phyloP scores from a whole-genome alignment of 2,797 vertebrate species.

The Lemur catta region DNA sequence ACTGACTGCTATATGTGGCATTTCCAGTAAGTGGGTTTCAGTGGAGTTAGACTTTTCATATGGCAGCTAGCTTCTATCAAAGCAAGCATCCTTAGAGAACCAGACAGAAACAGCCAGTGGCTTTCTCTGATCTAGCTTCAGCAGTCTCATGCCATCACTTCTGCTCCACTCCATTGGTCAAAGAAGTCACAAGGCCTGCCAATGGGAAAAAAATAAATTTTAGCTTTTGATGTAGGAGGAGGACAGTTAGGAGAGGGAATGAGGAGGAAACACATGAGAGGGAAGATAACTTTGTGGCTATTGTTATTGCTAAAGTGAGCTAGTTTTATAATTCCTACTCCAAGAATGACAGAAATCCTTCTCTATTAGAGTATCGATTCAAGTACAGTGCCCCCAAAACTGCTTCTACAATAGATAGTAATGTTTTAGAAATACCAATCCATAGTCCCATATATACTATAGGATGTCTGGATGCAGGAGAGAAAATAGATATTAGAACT shows the following conservation, averaged over 20 bases:
- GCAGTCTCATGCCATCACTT: neutral
- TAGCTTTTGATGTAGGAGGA: neutral
- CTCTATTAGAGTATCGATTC: neutral
- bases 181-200: neutral
- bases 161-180: neutral
- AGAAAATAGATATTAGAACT: neutral
- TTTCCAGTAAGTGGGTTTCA: neutral
- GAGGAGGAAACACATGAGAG: neutral
- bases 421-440: neutral
- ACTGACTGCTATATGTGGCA: neutral
- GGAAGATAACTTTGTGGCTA: neutral
- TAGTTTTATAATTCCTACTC: neutral
- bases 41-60: neutral
- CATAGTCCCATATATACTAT: neutral
- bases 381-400: neutral
- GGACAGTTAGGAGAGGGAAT: neutral
- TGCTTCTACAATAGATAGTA: neutral
- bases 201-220: neutral
- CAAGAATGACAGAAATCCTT: neutral
- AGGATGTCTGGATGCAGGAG: neutral
- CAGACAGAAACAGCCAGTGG: neutral
- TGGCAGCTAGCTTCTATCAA: neutral
- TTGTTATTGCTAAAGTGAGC: neutral
- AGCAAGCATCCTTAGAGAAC: neutral
- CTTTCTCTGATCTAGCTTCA: neutral